These are phyloP conservation scores for Lamellibrachia satsuma DNA, from an alignment of 2,888 invertebrate species.

Conservation along the genomic window DNA sequence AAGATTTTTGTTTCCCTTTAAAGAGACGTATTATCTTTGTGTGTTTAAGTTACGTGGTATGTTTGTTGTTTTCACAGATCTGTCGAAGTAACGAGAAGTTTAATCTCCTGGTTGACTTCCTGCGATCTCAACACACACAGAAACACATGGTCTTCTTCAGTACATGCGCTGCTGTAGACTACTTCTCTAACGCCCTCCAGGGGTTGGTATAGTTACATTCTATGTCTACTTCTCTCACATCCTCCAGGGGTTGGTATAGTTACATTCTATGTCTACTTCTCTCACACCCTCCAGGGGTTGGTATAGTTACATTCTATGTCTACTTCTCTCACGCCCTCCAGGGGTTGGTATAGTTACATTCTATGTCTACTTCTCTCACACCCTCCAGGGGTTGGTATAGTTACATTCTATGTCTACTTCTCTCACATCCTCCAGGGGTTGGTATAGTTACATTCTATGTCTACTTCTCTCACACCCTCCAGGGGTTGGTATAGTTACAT, in stretches of 20 bases:
- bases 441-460: too few species aligned
- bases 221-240: constrained; percentile 68
- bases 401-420: too few species aligned
- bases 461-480: too few species aligned
- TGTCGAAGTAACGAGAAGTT: constrained; percentile 75
- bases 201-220: constrained; percentile 44
- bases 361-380: too few species aligned
- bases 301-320: too few species aligned
- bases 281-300: not conserved
- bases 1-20: not conserved
- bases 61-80: constrained; percentile 42
- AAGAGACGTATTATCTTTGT: constrained; percentile 5
- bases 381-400: too few species aligned
- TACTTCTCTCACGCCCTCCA: too few species aligned
- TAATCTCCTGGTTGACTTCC: constrained; percentile 79
- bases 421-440: too few species aligned
- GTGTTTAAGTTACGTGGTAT: not conserved
- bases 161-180: constrained; percentile 95
- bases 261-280: not conserved
- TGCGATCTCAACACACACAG: constrained; percentile 71
- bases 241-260: constrained; percentile 65
- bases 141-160: constrained; percentile 86
- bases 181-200: constrained; percentile 79
- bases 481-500: too few species aligned
- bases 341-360: too few species aligned